Evolutionary conservation across 2,888 invertebrate genomes (phyloP).

Genomic region (Dendrolimus pini): DNA sequence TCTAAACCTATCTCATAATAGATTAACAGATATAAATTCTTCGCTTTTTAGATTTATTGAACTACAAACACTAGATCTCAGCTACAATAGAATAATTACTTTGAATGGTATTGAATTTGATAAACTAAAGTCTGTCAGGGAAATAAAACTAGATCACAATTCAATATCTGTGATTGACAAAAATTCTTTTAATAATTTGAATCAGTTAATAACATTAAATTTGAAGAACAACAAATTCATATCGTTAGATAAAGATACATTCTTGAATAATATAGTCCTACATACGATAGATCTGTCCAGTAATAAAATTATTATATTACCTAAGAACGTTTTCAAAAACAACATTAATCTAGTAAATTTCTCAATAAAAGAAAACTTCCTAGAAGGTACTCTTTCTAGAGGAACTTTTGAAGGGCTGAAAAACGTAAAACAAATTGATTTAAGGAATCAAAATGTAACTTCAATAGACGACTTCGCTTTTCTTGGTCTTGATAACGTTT

Average conservation of each 20-base stretch:
- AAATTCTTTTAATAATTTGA: slow-evolving; percentile 25
- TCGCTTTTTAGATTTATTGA: slow-evolving; percentile 40
- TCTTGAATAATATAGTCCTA: slow-evolving; percentile 22
- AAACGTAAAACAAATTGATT: slow-evolving; percentile 26
- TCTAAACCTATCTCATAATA: slow-evolving; percentile 40
- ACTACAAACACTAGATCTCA: slow-evolving; percentile 32
- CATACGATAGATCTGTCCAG: slow-evolving; percentile 30
- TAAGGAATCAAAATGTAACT: slow-evolving; percentile 37
- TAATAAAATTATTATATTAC: slow-evolving; percentile 37
- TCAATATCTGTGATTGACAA: slow-evolving; percentile 26
- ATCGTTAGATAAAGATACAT: slow-evolving; percentile 22
- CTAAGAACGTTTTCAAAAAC: slow-evolving; percentile 36
- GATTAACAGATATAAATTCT: slow-evolving; percentile 33
- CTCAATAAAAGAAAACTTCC: slow-evolving; percentile 30
- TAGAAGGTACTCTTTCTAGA: slow-evolving; percentile 34
- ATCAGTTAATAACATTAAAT: slow-evolving; percentile 24
- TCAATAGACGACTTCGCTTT: slow-evolving; percentile 44
- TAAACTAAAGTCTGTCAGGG: slow-evolving; percentile 25
- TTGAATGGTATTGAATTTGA: slow-evolving; percentile 32
- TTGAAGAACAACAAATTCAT: slow-evolving; percentile 35
- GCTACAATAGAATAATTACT: slow-evolving; percentile 31
- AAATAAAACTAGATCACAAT: slow-evolving; percentile 39
- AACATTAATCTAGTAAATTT: slow-evolving; percentile 30
- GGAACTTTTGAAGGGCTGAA: slow-evolving; percentile 46
- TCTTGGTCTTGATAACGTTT: slow-evolving; percentile 28